Percentiles rank a stretch among this genome's conserved stretches.
Conservation (phyloP, 2,888 invertebrate species). For the Tenthredo mesomela region DNA sequence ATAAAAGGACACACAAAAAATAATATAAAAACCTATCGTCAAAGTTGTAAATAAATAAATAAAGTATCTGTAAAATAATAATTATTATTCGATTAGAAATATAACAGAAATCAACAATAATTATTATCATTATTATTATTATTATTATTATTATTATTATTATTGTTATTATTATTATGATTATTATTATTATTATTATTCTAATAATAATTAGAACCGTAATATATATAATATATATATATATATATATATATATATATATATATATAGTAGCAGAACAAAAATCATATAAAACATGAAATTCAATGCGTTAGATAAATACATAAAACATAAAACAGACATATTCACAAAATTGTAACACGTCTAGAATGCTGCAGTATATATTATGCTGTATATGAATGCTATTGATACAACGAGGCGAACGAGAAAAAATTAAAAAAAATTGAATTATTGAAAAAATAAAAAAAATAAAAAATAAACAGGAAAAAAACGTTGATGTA, state of each 20-base stretch:
- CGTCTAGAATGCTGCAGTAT: background rate
- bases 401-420: background rate
- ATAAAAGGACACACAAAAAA: constrained; percentile 11
- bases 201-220: background rate
- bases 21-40: constrained; percentile 30
- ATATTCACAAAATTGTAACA: background rate
- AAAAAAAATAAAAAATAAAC: background rate
- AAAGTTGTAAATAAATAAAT: constrained; percentile 38
- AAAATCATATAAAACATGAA: background rate
- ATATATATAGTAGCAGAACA: background rate
- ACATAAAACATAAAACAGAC: background rate
- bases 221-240: background rate
- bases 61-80: background rate
- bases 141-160: background rate
- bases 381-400: background rate
- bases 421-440: background rate
- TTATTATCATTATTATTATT: background rate
- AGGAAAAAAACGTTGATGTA: background rate
- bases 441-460: background rate
- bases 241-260: no score
- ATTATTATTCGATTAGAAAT: background rate
- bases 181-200: background rate
- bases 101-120: background rate
- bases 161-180: background rate
- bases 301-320: background rate